Percentiles rank a stretch among this genome's conserved stretches.
Evolutionary conservation across 23 tunicate species (phyloP).

Genomic region (Styela clava): DNA sequence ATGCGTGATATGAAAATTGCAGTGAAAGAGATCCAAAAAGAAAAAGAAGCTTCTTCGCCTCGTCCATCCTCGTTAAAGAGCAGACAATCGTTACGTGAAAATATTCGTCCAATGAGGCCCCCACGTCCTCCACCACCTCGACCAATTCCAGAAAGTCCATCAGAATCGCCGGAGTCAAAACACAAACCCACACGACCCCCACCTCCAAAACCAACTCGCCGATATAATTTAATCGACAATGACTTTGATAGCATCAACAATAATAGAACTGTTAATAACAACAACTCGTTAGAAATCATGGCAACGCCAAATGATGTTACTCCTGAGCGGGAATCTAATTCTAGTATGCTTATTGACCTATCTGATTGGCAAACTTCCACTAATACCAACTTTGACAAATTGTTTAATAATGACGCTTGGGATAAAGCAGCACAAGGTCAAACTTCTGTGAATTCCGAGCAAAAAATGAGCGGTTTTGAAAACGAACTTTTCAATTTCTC

Average conservation of each 20-base stretch:
- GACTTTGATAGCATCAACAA: neutral
- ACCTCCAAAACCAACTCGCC: neutral
- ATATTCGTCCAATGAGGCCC: conserved; percentile 16
- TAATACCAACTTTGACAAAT: neutral
- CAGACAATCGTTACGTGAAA: conserved; percentile 3
- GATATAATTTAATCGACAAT: neutral
- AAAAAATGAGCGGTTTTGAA: neutral
- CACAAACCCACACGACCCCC: conserved; percentile 4
- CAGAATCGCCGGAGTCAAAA: neutral
- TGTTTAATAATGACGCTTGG: neutral
- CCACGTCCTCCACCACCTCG: conserved; percentile 40
- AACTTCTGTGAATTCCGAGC: neutral
- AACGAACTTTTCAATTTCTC: neutral
- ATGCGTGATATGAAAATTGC: conserved; percentile 27
- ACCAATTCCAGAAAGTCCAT: neutral
- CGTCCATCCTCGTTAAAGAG: neutral
- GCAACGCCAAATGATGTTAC: neutral
- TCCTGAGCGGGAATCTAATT: neutral
- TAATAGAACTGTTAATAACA: neutral
- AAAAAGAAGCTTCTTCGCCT: neutral
- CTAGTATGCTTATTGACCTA: neutral
- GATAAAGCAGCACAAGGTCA: neutral
- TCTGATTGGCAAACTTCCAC: neutral
- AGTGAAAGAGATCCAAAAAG: conserved; percentile 1
- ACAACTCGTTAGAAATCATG: neutral